Evolutionary conservation across 2,797 vertebrate genomes (phyloP), one percentile per base, ranked within the genome.

Genomic region (Coendou prehensilis): DNA sequence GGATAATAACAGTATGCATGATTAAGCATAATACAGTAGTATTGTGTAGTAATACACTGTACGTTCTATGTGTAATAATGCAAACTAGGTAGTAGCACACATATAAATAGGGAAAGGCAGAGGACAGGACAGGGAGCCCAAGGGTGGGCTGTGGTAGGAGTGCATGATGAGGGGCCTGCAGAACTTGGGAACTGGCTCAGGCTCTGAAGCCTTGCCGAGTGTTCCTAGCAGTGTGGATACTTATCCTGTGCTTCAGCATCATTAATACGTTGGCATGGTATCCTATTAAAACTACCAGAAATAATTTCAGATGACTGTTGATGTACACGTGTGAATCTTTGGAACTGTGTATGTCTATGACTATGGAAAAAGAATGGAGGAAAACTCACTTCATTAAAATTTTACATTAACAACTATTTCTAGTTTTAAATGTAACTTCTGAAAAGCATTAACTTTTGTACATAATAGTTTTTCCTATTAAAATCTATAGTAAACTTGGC

Each of bases 381-480:
- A 37, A 9, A 8, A 50, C 13, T n/a, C 30, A 47, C 20, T 26
- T 89, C 9, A 45, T 30, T 10, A 10, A 37, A 30, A 47, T 82
- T 94, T 87, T 23, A 26, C 22, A 14, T 56, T 56, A 63, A 22
- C 33, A 45, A 41, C 20, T 63, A n/a, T 73, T 91, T 67, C 91
- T 91, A 78, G 13, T 41, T 87, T 87, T 69, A 52, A 57, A 78
- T 15, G 47, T 50, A 33, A 80, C 50, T 86, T 59, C 37, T 81
- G 90, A 87, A 91, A 94, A 95, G 26, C 9, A 79, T 15, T 76
- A 87, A 80, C 28, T 87, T 96, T 89, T 93, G 5, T 28, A 79
- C 4, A 6, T 47, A 41, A 45, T 18, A 41, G 45, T 90, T 81
- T 95, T 61, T 93, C 57, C 59, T 87, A 45, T 30, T 30, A 56